Percentiles rank a stretch among this genome's conserved stretches.
Evolutionary conservation across 2,113 vertebrate genomes (phyloP).

Genomic region (Microcebus tavaratra): DNA sequence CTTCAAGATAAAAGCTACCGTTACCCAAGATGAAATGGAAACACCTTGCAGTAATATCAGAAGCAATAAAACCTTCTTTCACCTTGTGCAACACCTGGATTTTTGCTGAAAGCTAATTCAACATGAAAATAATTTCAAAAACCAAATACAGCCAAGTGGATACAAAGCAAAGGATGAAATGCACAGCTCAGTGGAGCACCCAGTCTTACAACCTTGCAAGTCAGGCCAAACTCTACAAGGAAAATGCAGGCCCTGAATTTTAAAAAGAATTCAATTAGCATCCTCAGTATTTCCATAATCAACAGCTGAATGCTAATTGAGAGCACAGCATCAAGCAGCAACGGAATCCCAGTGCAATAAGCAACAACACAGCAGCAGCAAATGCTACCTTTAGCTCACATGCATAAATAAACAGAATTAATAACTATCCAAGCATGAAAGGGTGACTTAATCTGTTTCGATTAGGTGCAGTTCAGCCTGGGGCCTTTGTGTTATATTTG

Average conservation of each 20-base stretch:
- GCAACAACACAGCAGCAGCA: conserved; percentile 71
- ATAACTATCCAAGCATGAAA: conserved; percentile 81
- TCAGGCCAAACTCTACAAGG: conserved; percentile 43
- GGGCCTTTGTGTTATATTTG: conserved; percentile 84
- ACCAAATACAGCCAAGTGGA: neutral
- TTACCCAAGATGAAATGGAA: neutral
- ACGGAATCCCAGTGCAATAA: conserved; percentile 80
- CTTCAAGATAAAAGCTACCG: conserved; percentile 70
- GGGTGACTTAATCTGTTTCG: conserved; percentile 86
- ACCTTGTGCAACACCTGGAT: neutral
- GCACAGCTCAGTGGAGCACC: neutral
- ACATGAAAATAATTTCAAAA: conserved; percentile 42
- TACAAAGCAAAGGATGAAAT: neutral
- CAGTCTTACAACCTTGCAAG: neutral
- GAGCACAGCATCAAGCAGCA: conserved; percentile 74
- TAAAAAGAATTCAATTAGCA: conserved; percentile 77
- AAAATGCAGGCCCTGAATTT: conserved; percentile 57
- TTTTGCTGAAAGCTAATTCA: neutral
- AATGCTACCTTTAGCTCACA: conserved; percentile 79
- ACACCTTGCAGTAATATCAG: neutral
- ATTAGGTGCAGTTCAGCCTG: conserved; percentile 82
- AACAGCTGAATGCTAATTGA: conserved; percentile 81
- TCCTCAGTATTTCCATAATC: conserved; percentile 68
- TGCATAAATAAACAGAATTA: conserved; percentile 86
- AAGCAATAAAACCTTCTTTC: neutral